Evolutionary conservation across 2,888 invertebrate species (phyloP).

Genomic region (Sepioteuthis lessoniana): DNA sequence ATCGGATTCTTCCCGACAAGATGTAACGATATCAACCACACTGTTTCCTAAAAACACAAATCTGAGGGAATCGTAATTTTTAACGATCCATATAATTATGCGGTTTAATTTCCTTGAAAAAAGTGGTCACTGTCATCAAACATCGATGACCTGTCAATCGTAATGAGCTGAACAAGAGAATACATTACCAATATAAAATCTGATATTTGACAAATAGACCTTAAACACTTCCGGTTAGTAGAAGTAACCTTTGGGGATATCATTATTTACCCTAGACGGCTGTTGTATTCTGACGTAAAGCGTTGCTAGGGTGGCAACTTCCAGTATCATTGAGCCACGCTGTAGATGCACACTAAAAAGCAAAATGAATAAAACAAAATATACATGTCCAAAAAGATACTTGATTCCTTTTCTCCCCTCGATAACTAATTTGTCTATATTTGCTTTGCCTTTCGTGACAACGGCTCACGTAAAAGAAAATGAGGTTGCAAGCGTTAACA

Average conservation of each 20-base stretch:
- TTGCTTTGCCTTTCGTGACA: not conserved
- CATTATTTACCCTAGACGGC: not conserved
- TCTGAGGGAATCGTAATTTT: too few relatives aligned
- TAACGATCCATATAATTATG: too few relatives aligned
- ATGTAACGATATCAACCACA: too few relatives aligned
- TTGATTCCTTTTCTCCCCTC: not conserved
- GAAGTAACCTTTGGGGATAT: conserved; percentile 8
- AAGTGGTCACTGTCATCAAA: not conserved
- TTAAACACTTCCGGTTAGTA: not conserved
- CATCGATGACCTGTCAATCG: not conserved
- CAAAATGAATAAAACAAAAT: not conserved
- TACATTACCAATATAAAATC: conserved; percentile 6
- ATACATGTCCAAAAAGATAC: not conserved
- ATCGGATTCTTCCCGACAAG: too few relatives aligned
- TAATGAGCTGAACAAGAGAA: not conserved
- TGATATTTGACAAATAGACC: conserved; percentile 20
- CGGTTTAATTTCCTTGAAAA: not conserved
- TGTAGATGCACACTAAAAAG: not conserved
- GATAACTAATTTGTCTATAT: conserved; percentile 8
- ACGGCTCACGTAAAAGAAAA: not conserved
- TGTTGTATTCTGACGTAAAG: not conserved
- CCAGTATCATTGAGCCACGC: not conserved
- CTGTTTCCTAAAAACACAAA: too few relatives aligned
- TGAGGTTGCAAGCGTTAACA: not conserved
- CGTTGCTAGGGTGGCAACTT: not conserved